Percentiles rank a stretch among this genome's conserved stretches.
Conservation (phyloP, 2,888 invertebrate genomes). For the Metacarcinus magister region DNA sequence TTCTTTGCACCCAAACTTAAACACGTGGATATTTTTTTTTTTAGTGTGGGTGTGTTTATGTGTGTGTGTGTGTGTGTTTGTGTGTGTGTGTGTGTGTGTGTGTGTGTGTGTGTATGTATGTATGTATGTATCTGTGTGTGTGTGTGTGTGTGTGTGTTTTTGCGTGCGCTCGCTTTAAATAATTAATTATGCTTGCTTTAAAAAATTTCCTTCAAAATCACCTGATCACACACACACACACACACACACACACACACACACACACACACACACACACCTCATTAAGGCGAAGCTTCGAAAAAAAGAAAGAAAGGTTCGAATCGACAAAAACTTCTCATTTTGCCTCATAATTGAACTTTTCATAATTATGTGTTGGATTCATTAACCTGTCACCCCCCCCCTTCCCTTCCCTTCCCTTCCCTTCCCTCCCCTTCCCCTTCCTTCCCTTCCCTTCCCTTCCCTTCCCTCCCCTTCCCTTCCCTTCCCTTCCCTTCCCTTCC, state of each 20-base stretch:
- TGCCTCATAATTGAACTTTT: not conserved
- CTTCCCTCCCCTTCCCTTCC: not conserved
- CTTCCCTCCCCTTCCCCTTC: not conserved
- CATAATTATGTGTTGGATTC: not conserved
- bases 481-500: not conserved
- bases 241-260: slow-evolving; percentile 31
- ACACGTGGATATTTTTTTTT: not conserved
- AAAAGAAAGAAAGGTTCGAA: not conserved
- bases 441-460: not conserved
- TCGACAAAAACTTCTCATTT: not conserved
- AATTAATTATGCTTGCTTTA: not conserved
- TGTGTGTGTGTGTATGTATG: not conserved
- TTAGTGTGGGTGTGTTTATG: not conserved
- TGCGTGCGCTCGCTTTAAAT: not conserved
- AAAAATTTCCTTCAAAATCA: not conserved
- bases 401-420: not conserved
- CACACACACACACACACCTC: slow-evolving; percentile 33
- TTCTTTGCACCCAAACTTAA: slow-evolving; percentile 21
- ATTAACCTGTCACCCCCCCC: not conserved
- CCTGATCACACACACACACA: not conserved
- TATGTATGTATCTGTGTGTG: not conserved
- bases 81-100: slow-evolving; percentile 36
- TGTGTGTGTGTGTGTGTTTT: slow-evolving; percentile 22
- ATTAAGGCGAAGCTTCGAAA: not conserved
- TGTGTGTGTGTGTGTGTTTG: slow-evolving; percentile 41